phyloP scores from a whole-genome alignment of 2,113 vertebrate genomes.

The Periophthalmus modestus region DNA sequence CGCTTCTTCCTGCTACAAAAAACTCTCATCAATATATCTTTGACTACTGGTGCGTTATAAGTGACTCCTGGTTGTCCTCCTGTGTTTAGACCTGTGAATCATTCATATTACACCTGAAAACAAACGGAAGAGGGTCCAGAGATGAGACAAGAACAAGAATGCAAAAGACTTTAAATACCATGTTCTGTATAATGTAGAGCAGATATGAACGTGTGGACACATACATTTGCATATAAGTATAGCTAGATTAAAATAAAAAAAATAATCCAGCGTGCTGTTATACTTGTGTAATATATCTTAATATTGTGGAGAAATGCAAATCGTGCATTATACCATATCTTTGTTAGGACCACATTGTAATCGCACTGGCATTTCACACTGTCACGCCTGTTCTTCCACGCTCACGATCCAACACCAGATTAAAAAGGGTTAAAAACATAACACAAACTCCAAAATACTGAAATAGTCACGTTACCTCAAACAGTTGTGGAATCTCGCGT shows the following conservation, averaged over 20 bases:
- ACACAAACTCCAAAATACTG: neutral
- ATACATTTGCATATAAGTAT: neutral
- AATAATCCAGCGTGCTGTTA: too few relatives aligned
- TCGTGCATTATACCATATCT: too few relatives aligned
- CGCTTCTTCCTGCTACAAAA: neutral
- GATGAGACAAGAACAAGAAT: too few relatives aligned
- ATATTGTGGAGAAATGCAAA: too few relatives aligned
- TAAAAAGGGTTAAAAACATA: neutral
- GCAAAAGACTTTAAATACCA: neutral
- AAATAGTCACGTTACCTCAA: conserved; percentile 83
- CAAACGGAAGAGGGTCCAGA: neutral
- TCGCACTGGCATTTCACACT: neutral
- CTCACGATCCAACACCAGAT: neutral
- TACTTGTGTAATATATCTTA: too few relatives aligned
- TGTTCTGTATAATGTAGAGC: neutral
- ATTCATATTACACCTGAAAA: too few relatives aligned
- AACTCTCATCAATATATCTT: neutral
- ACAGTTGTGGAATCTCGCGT: conserved; percentile 94
- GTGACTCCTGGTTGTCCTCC: neutral
- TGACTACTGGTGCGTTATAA: neutral
- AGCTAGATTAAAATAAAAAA: too few relatives aligned
- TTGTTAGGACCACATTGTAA: too few relatives aligned
- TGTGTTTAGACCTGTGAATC: neutral
- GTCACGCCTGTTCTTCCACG: neutral
- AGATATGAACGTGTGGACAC: neutral